These are phyloP conservation scores for Parazoanthus swiftii DNA, from an alignment of 92 coral and sea anemone genomes.

Conservation along the genomic window DNA sequence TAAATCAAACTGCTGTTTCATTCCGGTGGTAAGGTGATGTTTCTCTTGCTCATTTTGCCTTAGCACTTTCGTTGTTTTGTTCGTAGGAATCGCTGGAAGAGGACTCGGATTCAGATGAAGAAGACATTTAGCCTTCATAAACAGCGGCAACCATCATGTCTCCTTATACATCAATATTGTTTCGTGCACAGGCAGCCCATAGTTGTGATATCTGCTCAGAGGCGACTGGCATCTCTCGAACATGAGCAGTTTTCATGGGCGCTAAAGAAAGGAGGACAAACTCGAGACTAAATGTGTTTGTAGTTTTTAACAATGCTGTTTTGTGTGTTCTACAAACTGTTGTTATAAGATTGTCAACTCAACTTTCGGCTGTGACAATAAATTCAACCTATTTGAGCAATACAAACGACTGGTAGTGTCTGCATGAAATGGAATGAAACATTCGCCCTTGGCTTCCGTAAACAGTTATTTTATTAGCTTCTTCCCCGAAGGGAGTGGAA, in stretches of 20 bases:
- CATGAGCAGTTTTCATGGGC: background rate
- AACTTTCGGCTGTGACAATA: background rate
- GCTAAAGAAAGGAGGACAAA: background rate
- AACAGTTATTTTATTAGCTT: too few relatives aligned
- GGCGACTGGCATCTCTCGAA: background rate
- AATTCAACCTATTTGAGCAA: background rate
- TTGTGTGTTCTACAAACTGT: background rate
- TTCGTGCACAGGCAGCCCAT: background rate
- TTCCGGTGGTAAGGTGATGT: too few relatives aligned
- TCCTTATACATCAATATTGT: background rate
- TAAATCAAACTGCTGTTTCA: too few relatives aligned
- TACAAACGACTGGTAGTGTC: background rate
- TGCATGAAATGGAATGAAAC: too few relatives aligned
- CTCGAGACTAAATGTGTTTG: background rate
- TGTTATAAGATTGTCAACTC: background rate
- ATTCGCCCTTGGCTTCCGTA: too few relatives aligned
- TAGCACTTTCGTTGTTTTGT: background rate
- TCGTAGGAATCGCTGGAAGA: conserved; percentile 79
- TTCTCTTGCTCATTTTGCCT: too few relatives aligned
- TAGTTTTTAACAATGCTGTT: background rate
- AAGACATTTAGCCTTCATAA: conserved; percentile 53
- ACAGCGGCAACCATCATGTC: background rate
- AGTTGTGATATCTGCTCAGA: background rate
- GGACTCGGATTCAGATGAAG: conserved; percentile 89
- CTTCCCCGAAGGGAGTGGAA: too few relatives aligned